Base-by-base conservation (phyloP, 1,140 invertebrate species). In the Dendroctonus ponderosae region DNA sequence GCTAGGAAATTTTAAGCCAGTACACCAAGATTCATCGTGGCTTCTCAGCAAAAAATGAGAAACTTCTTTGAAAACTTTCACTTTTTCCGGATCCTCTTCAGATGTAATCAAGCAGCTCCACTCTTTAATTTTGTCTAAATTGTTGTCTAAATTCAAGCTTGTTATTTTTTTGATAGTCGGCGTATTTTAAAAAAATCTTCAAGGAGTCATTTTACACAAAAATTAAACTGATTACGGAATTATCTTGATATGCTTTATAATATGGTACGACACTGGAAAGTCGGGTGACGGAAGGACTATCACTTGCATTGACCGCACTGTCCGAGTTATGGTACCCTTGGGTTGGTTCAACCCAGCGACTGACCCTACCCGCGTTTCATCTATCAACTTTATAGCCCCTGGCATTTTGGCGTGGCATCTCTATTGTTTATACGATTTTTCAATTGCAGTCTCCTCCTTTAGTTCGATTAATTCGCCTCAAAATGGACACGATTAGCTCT, bases 321-420 rank as follows among this genome's bases (percentile, higher is more conserved):
- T 66, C 64, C 64, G 49, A 66, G 53, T 66, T 66, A 66, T 66
- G 56, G 57, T 66, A 66, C 57, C 64, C 64, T 66, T 66, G 64
- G 64, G 64, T 66, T 59, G 50, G 64, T 66, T 66, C 64, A 66
- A 66, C 64, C 64, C 64, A 66, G 7, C 64, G 48, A 60, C 15
- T 67, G 65, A 67, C 65, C 65, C 65, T 67, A 67, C 65, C 65
- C 65, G 65, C 65, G 63, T 67, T 67, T 60, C 58, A 67, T 67
- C 65, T 60, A 67, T 67, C 65, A 61, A 51, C 46, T 60, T 66
- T 66, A 59, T 54, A 61, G 65, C 65, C 54, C 41, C 44, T 48
- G 44, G 65, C 49, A 38, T 44, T 52, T 67, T 67, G 65, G 65
- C 58, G 65, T 67, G 65, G 65, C 65, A 67, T 67, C 65, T 67